A percentile compares a stretch with the other conserved stretches of the same genome.
phyloP scores from a whole-genome alignment of 2,888 invertebrate genomes.

The Periphyllus acericola region DNA sequence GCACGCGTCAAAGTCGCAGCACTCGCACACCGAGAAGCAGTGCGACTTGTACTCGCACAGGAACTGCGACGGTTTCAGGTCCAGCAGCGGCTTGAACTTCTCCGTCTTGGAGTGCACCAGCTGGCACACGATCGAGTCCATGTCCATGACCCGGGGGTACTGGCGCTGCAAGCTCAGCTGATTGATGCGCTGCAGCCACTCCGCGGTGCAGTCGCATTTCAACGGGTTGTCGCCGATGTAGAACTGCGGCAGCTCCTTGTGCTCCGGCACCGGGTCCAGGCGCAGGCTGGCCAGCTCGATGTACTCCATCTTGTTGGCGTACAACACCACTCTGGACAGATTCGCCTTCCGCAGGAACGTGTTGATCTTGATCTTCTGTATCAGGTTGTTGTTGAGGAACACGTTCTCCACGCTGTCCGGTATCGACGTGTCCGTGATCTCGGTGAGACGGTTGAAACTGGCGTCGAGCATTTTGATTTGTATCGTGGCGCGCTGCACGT shows the following conservation, averaged over 20 bases:
- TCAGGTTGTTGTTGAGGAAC: constrained; percentile 89
- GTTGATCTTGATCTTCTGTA: constrained; percentile 85
- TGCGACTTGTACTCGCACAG: constrained; percentile 92
- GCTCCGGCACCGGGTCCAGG: constrained; percentile 82
- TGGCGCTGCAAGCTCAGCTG: constrained; percentile 83
- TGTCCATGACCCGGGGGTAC: constrained; percentile 88
- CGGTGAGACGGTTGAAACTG: constrained; percentile 86
- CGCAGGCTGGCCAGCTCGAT: constrained; percentile 91
- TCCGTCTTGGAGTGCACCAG: constrained; percentile 77
- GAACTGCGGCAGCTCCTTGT: constrained; percentile 85
- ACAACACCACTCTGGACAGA: constrained; percentile 89
- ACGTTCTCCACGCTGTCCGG: constrained; percentile 87
- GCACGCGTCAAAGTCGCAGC: constrained; percentile 96
- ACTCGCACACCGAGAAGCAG: constrained; percentile 93
- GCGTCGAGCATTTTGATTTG: constrained; percentile 86
- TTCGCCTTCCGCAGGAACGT: constrained; percentile 90
- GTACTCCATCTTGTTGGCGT: constrained; percentile 89
- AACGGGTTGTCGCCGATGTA: constrained; percentile 95
- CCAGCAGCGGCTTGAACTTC: constrained; percentile 61
- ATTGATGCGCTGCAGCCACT: constrained; percentile 93
- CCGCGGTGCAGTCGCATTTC: constrained; percentile 94
- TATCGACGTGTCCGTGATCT: constrained; percentile 79
- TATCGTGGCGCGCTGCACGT: constrained; percentile 76
- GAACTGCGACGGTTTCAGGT: constrained; percentile 73
- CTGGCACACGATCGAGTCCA: constrained; percentile 89